A percentile compares a stretch with the other conserved stretches of the same genome.
These are phyloP conservation scores for Quadriops clusia DNA, from an alignment of 2,888 invertebrate genomes.

Conservation along the genomic window DNA sequence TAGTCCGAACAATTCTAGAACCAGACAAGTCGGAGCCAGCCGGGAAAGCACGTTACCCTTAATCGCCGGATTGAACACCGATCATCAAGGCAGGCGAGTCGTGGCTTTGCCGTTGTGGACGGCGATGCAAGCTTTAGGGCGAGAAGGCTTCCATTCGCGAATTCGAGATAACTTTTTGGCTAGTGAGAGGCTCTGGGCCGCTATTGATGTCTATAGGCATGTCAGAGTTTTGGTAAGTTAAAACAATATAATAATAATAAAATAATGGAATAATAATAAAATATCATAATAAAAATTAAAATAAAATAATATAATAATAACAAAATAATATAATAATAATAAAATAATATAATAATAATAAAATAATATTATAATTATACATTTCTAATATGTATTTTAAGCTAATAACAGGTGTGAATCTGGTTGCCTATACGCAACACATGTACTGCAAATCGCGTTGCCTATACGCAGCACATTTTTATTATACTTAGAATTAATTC, in stretches of 20 bases:
- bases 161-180: slow-evolving; percentile 66
- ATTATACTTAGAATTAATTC: too few relatives aligned
- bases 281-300: too few relatives aligned
- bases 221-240: slow-evolving; percentile 57
- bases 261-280: neutral
- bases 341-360: too few relatives aligned
- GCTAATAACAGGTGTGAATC: too few relatives aligned
- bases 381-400: too few relatives aligned
- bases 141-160: slow-evolving; percentile 57
- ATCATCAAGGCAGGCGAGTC: slow-evolving; percentile 47
- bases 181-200: slow-evolving; percentile 49
- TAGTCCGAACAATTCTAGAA: slow-evolving; percentile 25
- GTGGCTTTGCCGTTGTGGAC: slow-evolving; percentile 79
- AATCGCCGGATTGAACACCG: slow-evolving; percentile 44
- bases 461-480: too few relatives aligned
- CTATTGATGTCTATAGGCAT: slow-evolving; percentile 51
- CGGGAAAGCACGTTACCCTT: slow-evolving; percentile 48
- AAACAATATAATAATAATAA: neutral
- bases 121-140: slow-evolving; percentile 59
- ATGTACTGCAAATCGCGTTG: too few relatives aligned
- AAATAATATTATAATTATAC: too few relatives aligned
- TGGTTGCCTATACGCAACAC: too few relatives aligned
- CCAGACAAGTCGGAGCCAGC: slow-evolving; percentile 33
- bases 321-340: too few relatives aligned
- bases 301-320: too few relatives aligned